Base-by-base conservation (phyloP, 92 coral and sea anemone genomes). In the Phymanthus crucifer region DNA sequence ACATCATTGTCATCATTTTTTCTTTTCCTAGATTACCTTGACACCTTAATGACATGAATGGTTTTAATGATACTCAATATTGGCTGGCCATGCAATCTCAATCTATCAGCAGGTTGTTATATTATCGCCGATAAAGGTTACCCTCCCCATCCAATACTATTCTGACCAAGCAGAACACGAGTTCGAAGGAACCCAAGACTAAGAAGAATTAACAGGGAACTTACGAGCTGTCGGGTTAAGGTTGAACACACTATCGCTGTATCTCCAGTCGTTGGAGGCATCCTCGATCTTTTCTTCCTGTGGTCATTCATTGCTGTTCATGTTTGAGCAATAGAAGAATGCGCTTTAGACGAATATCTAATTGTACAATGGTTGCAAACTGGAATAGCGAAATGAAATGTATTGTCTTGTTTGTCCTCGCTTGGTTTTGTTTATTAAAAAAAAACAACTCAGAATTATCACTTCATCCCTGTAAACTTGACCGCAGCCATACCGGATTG, bases 141-240 rank as follows among this genome's bases (percentile, higher is more conserved):
- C 35, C 78, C 78, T 17, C 78, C 78, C 27, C 78, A 74, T 48
- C 78, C 78, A 31, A 70, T 76, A 19, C 80, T 76, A 13, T 70
- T 76, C 13, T 52, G 80, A 37, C 80, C 80, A 76, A 57, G 32
- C 43, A 54, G 66, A 38, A 64, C 31, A 29, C 80, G 50, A 76
- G 72, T 76, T 13, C 27, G 50, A 38, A 65, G 80, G 26, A 57
- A 76, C 37, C 45, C 19, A 48, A 56, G 80, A 38, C 71, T 57
- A 9, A 17, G 58, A 38, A 56, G 64, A 58, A 76, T 76, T 10
- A 76, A 76, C 80, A 54, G 50, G n/a, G 71, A 76, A 35, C 71
- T 76, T n/a, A 26, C 68, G 47, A 76, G 36, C 3, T 76, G 80
- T 64, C 52, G 80, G 6, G 80, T 76, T 24, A 32, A 58, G 21